Conservation (phyloP, 92 coral and sea anemone genomes). For the Porites evermanni region DNA sequence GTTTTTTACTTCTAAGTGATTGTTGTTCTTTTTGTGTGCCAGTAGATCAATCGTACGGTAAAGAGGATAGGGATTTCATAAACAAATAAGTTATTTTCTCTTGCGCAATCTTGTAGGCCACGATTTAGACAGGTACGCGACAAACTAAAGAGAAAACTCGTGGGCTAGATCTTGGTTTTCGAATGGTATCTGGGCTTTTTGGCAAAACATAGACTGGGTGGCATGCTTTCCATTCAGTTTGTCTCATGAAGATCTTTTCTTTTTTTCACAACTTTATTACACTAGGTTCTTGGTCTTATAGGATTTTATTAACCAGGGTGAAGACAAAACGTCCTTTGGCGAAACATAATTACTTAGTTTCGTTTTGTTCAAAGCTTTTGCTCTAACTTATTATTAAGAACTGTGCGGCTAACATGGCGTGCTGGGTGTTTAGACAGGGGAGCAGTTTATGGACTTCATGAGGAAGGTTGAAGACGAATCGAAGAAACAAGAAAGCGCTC, state of each 20-base stretch:
- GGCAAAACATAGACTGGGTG: too few relatives aligned
- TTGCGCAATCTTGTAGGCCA: too few relatives aligned
- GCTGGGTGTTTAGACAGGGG: conserved; percentile 64
- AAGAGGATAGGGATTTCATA: conserved; percentile 17
- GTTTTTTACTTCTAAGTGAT: conserved; percentile 19
- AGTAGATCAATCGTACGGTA: not conserved
- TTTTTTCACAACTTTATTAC: too few relatives aligned
- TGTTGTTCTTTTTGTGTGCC: not conserved
- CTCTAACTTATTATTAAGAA: not conserved
- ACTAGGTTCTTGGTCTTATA: too few relatives aligned
- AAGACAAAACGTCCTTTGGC: not conserved
- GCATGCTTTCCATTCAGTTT: too few relatives aligned
- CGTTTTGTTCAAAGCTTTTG: not conserved
- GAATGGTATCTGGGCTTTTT: too few relatives aligned
- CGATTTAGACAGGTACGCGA: too few relatives aligned
- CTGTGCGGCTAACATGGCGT: conserved; percentile 56
- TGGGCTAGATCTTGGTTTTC: too few relatives aligned
- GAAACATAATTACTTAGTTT: not conserved
- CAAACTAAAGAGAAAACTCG: too few relatives aligned
- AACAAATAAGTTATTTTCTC: not conserved
- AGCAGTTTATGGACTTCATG: conserved; percentile 67
- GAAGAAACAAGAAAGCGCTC: conserved; percentile 11
- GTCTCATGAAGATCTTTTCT: too few relatives aligned
- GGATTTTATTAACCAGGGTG: too few relatives aligned
- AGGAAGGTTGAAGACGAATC: conserved; percentile 49